A percentile compares a stretch with the other conserved stretches of the same genome.
phyloP scores from a whole-genome alignment of 2,888 invertebrate genomes.

The Lucinisca nassula region DNA sequence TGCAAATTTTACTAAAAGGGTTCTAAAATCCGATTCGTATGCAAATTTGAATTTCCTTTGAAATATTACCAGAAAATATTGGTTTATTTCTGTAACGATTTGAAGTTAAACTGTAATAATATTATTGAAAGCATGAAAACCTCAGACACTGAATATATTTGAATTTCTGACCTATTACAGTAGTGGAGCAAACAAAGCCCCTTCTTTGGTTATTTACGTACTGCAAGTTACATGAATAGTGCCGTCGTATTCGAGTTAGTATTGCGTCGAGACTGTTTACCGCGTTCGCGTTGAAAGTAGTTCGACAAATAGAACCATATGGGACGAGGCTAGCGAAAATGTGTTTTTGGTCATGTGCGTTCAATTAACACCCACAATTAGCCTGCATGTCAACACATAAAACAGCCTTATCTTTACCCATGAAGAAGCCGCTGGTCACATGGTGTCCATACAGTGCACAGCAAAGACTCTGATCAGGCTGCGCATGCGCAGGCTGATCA shows the following conservation, averaged over 20 bases:
- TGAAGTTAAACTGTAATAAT: conserved; percentile 71
- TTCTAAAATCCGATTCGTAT: conserved; percentile 53
- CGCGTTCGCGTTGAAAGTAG: no score
- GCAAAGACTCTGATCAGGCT: background rate
- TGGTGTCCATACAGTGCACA: no score
- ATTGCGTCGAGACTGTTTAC: background rate
- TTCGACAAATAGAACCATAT: background rate
- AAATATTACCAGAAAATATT: conserved; percentile 65
- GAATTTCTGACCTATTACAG: background rate
- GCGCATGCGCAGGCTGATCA: background rate
- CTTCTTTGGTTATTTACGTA: background rate
- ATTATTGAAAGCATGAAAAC: conserved; percentile 40
- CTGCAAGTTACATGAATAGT: background rate
- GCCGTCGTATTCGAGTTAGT: background rate
- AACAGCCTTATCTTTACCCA: no score
- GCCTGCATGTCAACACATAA: no score
- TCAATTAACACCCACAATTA: no score
- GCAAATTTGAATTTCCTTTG: conserved; percentile 43
- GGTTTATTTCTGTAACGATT: conserved; percentile 50
- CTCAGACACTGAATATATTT: background rate
- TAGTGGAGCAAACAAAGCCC: background rate
- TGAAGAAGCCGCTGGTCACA: no score
- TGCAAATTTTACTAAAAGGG: conserved; percentile 68
- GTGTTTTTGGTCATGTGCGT: no score
- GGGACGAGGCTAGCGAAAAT: no score